Conservation (phyloP, 2,113 vertebrate genomes). For the Haemorhous mexicanus region DNA sequence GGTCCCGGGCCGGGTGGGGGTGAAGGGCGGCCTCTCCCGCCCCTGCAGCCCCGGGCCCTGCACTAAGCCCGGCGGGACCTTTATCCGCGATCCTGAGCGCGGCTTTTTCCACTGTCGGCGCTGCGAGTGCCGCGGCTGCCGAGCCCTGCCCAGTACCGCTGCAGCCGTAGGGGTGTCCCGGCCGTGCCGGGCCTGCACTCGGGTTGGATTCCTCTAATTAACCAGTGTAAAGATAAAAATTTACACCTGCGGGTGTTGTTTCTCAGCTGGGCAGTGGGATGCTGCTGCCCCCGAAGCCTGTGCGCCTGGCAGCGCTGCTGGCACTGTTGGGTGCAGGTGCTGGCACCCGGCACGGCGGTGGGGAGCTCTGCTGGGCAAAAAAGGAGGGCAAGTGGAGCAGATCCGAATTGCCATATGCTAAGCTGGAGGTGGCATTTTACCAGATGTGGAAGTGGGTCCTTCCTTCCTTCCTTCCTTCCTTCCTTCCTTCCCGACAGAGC, state of each 20-base stretch:
- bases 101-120: not conserved
- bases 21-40: not conserved
- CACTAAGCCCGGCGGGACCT: not conserved
- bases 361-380: not conserved
- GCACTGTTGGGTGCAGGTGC: accelerated
- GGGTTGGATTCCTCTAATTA: accelerated
- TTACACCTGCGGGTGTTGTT: not conserved
- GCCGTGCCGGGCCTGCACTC: accelerated
- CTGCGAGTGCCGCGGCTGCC: accelerated
- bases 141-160: not conserved
- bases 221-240: accelerated
- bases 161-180: accelerated
- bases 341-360: accelerated
- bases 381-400: not conserved
- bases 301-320: accelerated
- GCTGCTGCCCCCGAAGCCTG: accelerated
- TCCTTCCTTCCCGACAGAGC: not conserved
- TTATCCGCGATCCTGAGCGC: not conserved
- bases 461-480: not conserved
- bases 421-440: not conserved
- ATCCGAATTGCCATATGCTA: accelerated
- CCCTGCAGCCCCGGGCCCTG: not conserved
- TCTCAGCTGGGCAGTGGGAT: not conserved
- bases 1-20: too few species aligned
- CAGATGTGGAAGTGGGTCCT: not conserved